Percentiles rank a stretch among this genome's conserved stretches.
These are phyloP conservation scores for Tenebrosternarchus preto DNA, from an alignment of 2,113 vertebrate species.

Conservation along the genomic window DNA sequence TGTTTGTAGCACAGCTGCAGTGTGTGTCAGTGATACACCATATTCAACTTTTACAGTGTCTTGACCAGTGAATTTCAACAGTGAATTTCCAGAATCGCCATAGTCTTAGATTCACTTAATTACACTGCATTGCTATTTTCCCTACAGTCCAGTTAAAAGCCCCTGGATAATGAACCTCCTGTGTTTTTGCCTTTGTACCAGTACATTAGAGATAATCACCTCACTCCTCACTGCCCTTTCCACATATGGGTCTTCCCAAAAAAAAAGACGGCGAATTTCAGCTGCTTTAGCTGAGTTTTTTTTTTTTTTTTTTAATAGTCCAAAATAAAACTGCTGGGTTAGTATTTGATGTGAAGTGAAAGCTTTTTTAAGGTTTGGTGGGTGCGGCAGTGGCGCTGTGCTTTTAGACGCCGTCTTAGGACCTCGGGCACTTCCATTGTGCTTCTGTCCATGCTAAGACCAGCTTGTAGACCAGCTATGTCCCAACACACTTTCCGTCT, in stretches of 20 bases:
- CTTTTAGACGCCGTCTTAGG: constrained; percentile 1
- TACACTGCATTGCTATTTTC: background rate
- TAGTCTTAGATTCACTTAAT: background rate
- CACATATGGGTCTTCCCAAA: constrained; percentile 9
- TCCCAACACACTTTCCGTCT: background rate
- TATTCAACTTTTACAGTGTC: too few relatives aligned
- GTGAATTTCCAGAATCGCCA: too few relatives aligned
- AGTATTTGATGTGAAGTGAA: constrained; percentile 23
- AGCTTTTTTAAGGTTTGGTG: background rate
- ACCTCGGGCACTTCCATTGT: background rate
- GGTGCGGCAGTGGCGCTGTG: background rate
- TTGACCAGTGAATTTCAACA: too few relatives aligned
- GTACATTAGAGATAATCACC: background rate
- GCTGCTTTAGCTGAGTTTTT: constrained; percentile 4
- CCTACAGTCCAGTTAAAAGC: background rate
- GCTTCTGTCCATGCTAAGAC: background rate
- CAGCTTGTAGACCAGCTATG: background rate
- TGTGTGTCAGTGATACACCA: too few relatives aligned
- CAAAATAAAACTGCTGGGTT: constrained; percentile 2
- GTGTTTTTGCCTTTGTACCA: background rate
- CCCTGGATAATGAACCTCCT: background rate
- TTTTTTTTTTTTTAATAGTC: too few relatives aligned
- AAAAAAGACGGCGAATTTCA: background rate
- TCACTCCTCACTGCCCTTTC: background rate
- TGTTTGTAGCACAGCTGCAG: too few relatives aligned